These are phyloP conservation scores for Chinchilla lanigera DNA, from an alignment of 2,113 vertebrate species.

Conservation along the genomic window DNA sequence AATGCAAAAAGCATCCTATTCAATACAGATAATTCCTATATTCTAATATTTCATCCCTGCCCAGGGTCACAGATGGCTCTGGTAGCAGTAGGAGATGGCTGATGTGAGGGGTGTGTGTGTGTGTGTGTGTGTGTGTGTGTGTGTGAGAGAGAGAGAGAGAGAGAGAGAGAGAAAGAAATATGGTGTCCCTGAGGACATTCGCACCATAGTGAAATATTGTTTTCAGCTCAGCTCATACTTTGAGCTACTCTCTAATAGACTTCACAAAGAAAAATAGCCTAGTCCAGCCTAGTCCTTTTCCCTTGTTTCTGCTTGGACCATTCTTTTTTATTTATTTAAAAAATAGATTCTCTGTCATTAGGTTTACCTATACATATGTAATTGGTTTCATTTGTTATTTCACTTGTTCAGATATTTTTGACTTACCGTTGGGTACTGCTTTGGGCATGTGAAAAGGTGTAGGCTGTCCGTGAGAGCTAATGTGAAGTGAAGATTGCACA, in stretches of 20 bases:
- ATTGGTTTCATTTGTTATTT: neutral
- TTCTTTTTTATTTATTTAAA: constrained; percentile 23
- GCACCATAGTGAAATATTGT: neutral
- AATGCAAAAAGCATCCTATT: neutral
- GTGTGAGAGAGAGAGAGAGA: neutral
- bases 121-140: too few relatives aligned
- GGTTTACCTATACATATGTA: neutral
- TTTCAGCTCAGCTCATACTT: neutral
- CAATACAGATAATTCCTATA: neutral
- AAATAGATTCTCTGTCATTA: neutral
- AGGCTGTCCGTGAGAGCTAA: neutral
- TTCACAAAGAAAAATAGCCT: neutral
- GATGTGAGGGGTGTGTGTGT: neutral
- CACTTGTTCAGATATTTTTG: neutral
- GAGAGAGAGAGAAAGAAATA: neutral
- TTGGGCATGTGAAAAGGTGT: neutral
- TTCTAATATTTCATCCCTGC: neutral
- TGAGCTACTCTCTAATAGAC: neutral
- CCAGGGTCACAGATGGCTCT: neutral
- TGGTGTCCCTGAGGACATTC: neutral
- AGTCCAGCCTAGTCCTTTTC: neutral
- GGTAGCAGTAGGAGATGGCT: neutral
- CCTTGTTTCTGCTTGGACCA: neutral
- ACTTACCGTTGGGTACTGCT: neutral
- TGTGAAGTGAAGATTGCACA: neutral